Base-by-base conservation (phyloP, 2,888 invertebrate genomes). In the Melanchra persicariae region DNA sequence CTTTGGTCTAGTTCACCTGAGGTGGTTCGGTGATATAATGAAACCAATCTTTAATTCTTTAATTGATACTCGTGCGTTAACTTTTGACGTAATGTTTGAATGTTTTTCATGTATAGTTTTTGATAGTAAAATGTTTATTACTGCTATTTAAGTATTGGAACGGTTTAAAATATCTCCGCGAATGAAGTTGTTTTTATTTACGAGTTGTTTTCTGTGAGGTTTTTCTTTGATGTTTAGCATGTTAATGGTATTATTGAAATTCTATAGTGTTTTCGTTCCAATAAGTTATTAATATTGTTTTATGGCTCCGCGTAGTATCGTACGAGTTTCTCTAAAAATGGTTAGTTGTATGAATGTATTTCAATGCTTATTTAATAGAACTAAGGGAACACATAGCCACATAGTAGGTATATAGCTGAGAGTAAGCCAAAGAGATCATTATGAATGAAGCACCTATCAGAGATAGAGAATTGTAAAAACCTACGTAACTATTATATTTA, bases 11-110 rank as follows among this genome's bases (percentile, higher is more conserved):
- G 59, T 70, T 70, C 52, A 34, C 43, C 1, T 40, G 7, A n/a
- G 15, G 22, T 15, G 24, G 19, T 43, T 12, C n/a, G 10, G 34
- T 64, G 68, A 54, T 80, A 67, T 65, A n/a, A n/a, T 60, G 74
- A 71, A 64, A 63, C 84, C 30, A 84, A 83, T 74, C 54, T 73
- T 72, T 85, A 78, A 83, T 79, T 73, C 54, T 72, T 72, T 85
- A 79, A 85, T 81, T 77, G 52, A 64, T 59, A n/a, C 8, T 15
- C 43, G 58, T 64, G 15, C 43, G 58, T 62, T 59, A 69, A 61
- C 60, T 64, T 77, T 74, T 67, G 71, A 69, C 47, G 30, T 68
- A 70, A 76, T 72, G 55, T 81, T 76, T 79, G 19, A 55, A 71
- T 22, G 54, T 52, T 70, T 60, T 74, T 61, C 24, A 64, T 69